These are phyloP conservation scores for Anorthoa munda DNA, from an alignment of 2,888 invertebrate genomes.

Conservation along the genomic window DNA sequence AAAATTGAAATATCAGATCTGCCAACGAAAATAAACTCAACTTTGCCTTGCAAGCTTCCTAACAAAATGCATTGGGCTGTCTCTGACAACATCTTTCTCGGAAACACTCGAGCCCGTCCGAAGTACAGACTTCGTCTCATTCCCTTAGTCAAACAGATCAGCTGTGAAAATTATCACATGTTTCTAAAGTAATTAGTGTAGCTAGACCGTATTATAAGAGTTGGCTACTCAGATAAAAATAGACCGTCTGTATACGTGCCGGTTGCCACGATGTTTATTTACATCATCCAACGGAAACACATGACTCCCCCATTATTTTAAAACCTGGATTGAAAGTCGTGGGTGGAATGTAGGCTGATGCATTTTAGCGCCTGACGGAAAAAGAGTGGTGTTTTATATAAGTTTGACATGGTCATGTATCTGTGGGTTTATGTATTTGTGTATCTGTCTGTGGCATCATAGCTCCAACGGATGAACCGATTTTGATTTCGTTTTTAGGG, in stretches of 20 bases:
- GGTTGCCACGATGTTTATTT: constrained; percentile 28
- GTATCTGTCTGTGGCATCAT: too few relatives aligned
- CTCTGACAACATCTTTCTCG: background rate
- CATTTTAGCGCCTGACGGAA: constrained; percentile 8
- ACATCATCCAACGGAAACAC: constrained; percentile 22
- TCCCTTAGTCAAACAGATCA: background rate
- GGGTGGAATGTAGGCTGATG: constrained; percentile 10
- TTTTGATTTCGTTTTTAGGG: too few relatives aligned
- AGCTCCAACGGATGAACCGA: too few relatives aligned
- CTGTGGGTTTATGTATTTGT: too few relatives aligned
- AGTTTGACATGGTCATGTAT: too few relatives aligned
- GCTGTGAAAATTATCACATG: constrained; percentile 19
- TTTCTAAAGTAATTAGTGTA: constrained; percentile 16
- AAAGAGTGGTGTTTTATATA: too few relatives aligned
- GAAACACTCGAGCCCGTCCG: background rate
- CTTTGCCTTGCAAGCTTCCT: background rate
- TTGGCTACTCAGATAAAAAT: constrained; percentile 28
- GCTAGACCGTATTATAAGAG: constrained; percentile 32
- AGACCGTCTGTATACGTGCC: constrained; percentile 41
- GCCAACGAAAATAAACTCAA: constrained; percentile 9
- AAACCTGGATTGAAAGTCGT: constrained; percentile 10
- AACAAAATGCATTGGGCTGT: background rate
- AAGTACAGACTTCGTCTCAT: background rate
- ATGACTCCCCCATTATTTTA: constrained; percentile 47
- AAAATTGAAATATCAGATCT: constrained; percentile 24